These are phyloP conservation scores for Danionella dracula DNA, from an alignment of 2,797 vertebrate genomes.

Conservation along the genomic window DNA sequence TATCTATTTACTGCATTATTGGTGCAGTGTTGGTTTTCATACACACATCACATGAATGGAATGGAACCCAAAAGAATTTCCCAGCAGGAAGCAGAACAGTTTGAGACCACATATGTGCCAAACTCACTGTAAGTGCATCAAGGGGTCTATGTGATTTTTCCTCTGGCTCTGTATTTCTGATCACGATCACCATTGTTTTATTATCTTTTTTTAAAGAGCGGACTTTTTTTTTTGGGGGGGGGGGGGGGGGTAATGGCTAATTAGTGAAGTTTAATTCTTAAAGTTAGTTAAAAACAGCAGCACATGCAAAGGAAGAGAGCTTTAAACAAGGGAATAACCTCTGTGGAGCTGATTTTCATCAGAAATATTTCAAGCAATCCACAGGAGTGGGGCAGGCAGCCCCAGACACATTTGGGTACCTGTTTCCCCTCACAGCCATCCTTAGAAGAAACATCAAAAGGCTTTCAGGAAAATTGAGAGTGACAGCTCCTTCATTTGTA, in stretches of 20 bases:
- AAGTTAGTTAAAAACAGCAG: not conserved
- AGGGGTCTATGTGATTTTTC: not conserved
- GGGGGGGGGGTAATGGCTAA: conserved; percentile 6
- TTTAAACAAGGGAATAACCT: conserved; percentile 26
- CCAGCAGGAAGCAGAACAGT: conserved; percentile 12
- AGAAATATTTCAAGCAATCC: conserved; percentile 28
- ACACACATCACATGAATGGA: not conserved
- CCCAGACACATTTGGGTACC: conserved; percentile 34
- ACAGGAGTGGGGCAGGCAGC: conserved; percentile 29
- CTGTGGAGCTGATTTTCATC: conserved; percentile 22
- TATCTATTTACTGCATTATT: too few relatives aligned
- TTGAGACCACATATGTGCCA: not conserved
- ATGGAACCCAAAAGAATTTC: conserved; percentile 2
- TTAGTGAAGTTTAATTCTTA: conserved; percentile 27
- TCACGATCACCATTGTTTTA: not conserved
- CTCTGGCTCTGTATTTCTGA: conserved; percentile 10
- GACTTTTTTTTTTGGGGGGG: not conserved
- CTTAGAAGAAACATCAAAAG: conserved; percentile 62
- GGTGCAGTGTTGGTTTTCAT: conserved; percentile 4
- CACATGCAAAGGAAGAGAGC: not conserved
- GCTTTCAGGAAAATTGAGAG: conserved; percentile 61
- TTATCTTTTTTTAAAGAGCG: conserved; percentile 7
- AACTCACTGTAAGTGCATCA: not conserved
- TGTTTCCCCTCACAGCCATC: conserved; percentile 45
- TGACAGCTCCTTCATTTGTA: conserved; percentile 67